These are phyloP conservation scores for Himalopsyche japonica DNA, from an alignment of 2,888 invertebrate species.

Conservation along the genomic window DNA sequence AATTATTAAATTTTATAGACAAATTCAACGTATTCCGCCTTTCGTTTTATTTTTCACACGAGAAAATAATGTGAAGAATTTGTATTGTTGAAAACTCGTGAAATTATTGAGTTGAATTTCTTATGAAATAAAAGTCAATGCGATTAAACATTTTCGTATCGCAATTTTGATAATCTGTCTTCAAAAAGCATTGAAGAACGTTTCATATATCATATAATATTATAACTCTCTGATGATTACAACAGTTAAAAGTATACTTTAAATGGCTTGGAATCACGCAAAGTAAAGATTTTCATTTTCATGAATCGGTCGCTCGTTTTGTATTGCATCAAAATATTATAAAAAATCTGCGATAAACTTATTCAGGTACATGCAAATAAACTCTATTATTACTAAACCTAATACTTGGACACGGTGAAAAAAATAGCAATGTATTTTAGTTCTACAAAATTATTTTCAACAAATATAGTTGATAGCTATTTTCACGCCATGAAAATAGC, in stretches of 20 bases:
- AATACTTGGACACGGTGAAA: too few species aligned
- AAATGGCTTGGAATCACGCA: too few species aligned
- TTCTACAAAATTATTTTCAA: too few species aligned
- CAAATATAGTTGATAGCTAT: too few species aligned
- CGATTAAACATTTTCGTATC: background rate
- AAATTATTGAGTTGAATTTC: background rate
- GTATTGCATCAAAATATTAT: too few species aligned
- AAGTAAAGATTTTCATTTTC: too few species aligned
- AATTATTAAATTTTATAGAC: background rate
- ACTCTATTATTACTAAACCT: too few species aligned
- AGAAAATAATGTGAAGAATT: slow-evolving; percentile 14
- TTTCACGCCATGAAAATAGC: too few species aligned
- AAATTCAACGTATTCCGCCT: background rate
- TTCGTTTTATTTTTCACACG: slow-evolving; percentile 27
- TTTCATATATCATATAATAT: background rate
- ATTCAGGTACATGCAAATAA: too few species aligned
- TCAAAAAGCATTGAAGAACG: background rate
- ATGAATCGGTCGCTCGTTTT: too few species aligned
- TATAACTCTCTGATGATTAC: background rate
- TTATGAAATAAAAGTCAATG: background rate
- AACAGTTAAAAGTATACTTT: background rate
- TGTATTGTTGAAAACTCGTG: slow-evolving; percentile 8
- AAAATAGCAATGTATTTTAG: too few species aligned
- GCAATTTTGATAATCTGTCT: background rate
- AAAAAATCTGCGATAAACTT: too few species aligned